These are phyloP conservation scores for Horisme vitalbata DNA, from an alignment of 2,888 invertebrate species.

Conservation along the genomic window DNA sequence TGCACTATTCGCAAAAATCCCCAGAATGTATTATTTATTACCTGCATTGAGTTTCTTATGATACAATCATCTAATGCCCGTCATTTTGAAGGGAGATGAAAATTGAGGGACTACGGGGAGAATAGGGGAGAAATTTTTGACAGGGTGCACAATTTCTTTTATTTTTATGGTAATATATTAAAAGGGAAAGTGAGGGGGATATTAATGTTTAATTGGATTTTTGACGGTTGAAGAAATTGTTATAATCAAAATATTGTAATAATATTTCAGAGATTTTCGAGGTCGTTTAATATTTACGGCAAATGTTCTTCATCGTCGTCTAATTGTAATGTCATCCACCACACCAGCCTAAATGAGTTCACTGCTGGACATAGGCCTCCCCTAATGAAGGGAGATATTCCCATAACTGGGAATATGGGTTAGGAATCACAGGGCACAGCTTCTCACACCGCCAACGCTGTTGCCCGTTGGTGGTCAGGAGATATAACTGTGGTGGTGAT, in stretches of 20 bases:
- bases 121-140: constrained; percentile 40
- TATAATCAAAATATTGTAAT: constrained; percentile 3
- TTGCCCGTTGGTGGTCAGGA: no score
- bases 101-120: constrained; percentile 26
- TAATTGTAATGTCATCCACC: no score
- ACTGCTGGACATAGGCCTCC: no score
- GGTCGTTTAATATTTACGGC: background rate
- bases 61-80: constrained; percentile 47
- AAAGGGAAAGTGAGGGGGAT: constrained; percentile 39
- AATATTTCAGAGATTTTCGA: background rate
- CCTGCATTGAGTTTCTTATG: constrained; percentile 27
- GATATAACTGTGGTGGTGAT: no score
- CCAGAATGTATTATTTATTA: constrained; percentile 34
- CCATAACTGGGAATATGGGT: no score
- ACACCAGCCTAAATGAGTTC: no score
- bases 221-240: constrained; percentile 20
- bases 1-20: constrained; percentile 8
- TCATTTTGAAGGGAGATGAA: constrained; percentile 39
- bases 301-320: no score
- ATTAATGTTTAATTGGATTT: constrained; percentile 34
- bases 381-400: no score
- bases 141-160: constrained; percentile 44
- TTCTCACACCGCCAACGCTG: no score
- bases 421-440: no score
- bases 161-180: constrained; percentile 64